A percentile compares a stretch with the other conserved stretches of the same genome.
Conservation (phyloP, 53 echinoderm and acorn worm species). For the Crossaster papposus region DNA sequence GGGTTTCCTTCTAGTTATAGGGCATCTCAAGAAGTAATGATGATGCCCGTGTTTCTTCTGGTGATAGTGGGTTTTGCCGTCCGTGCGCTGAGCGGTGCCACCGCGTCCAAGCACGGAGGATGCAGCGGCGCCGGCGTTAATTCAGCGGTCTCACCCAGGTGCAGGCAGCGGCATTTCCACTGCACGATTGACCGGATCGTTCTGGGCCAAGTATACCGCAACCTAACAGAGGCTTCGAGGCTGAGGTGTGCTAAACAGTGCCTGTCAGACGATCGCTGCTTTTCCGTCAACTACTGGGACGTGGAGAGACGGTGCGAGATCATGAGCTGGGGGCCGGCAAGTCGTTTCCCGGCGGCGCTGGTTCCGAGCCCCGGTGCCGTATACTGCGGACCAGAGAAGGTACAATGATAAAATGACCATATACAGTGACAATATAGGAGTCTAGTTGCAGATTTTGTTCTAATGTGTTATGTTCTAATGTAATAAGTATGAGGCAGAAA, state of each 20-base stretch:
- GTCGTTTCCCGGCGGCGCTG: not conserved
- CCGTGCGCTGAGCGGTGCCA: not conserved
- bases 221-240: constrained; percentile 6
- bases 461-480: too few species aligned
- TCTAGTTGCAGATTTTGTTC: too few species aligned
- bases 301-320: constrained; percentile 2
- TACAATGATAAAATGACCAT: not conserved
- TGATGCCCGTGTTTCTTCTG: not conserved
- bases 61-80: not conserved
- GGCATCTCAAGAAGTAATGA: not conserved
- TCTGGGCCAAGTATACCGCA: not conserved
- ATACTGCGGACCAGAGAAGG: constrained; percentile 42
- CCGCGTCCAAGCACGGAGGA: not conserved
- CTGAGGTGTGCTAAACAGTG: constrained; percentile 6
- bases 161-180: not conserved
- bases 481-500: too few species aligned
- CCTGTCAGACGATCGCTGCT: not conserved
- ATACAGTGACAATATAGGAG: not conserved
- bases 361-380: not conserved
- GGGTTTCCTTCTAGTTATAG: too few species aligned
- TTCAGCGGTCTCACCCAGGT: not conserved
- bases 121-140: not conserved
- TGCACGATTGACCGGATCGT: not conserved
- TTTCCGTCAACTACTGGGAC: constrained; percentile 20
- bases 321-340: constrained; percentile 41